These are phyloP conservation scores for Sus scrofa DNA, from an alignment of 2,113 vertebrate species.

Conservation along the genomic window T2T-Sscrofa CM000812.6:133524001-133524500, in stretches of 20 bases:
- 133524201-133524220: not conserved
- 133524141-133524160: not conserved
- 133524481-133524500: slow-evolving; percentile 71
- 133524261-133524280: slow-evolving; percentile 64
- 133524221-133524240: not conserved
- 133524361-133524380: slow-evolving; percentile 69
- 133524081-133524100: slow-evolving; percentile 5
- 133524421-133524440: slow-evolving; percentile 37
- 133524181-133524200: not conserved
- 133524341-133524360: slow-evolving; percentile 69
- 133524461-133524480: not conserved
- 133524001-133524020: not conserved
- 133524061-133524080: not conserved
- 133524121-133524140: not conserved
- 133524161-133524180: not conserved
- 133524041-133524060: not conserved
- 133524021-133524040: not conserved
- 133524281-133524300: slow-evolving; percentile 70
- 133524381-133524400: slow-evolving; percentile 61
- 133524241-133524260: not conserved
- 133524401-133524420: slow-evolving; percentile 54
- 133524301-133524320: slow-evolving; percentile 68
- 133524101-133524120: not conserved
- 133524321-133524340: not conserved
- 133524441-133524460: not conserved